phyloP scores from a whole-genome alignment of 2,797 vertebrate species.

The Picus viridis region DNA sequence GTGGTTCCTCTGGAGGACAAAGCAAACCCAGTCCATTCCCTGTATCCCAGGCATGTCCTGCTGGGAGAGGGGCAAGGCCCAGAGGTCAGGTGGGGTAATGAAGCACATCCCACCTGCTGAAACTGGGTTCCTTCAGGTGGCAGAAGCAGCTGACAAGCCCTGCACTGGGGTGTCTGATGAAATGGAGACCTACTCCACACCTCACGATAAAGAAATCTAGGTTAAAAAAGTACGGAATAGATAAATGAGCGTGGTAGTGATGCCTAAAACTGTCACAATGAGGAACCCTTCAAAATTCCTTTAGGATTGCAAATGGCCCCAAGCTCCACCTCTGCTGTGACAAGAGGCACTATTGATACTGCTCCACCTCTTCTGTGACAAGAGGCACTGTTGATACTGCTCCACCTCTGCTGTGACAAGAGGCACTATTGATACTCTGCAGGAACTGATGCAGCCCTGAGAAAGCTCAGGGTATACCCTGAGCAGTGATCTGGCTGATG shows the following conservation, averaged over 20 bases:
- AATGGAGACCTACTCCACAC: background rate
- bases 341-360: background rate
- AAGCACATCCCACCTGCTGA: background rate
- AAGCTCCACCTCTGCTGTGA: background rate
- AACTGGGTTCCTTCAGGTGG: background rate
- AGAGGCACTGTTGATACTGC: background rate
- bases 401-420: background rate
- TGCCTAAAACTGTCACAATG: background rate
- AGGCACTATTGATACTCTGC: background rate
- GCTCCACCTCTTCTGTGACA: background rate
- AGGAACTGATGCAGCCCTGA: background rate
- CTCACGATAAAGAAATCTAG: background rate
- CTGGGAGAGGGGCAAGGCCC: background rate
- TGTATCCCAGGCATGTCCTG: background rate
- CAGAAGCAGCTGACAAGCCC: background rate
- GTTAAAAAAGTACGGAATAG: background rate
- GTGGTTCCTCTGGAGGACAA: background rate
- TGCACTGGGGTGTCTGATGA: fast-evolving
- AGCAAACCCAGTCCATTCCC: background rate
- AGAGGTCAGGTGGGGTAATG: background rate
- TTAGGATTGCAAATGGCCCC: background rate
- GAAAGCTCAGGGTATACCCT: background rate
- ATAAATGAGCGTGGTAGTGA: background rate
- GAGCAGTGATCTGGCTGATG: slow-evolving; percentile 22
- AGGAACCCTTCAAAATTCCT: background rate